Percentiles rank a stretch among this genome's conserved stretches.
Conservation (phyloP, 2,888 invertebrate genomes). For the Podotricha telesiphe region DNA sequence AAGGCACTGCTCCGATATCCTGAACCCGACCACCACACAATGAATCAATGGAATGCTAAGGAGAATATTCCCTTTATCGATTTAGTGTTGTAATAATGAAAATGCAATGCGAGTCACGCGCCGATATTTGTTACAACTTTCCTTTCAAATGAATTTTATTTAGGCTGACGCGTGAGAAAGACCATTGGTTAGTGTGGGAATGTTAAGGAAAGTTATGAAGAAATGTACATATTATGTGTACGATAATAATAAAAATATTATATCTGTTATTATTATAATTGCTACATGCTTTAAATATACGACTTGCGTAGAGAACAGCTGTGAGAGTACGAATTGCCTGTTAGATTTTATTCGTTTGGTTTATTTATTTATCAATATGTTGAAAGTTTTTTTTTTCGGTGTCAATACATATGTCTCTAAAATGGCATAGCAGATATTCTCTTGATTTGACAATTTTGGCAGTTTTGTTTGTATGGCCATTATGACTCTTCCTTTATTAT, state of each 20-base stretch:
- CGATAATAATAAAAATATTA: conserved; percentile 1
- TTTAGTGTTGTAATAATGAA: conserved; percentile 18
- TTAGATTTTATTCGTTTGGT: background rate
- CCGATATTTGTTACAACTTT: conserved; percentile 37
- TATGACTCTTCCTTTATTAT: no score
- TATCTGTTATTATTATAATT: conserved; percentile 16
- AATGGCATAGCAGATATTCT: no score
- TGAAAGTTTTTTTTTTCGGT: no score
- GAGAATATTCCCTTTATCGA: background rate
- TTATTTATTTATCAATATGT: no score
- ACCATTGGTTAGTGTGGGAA: conserved; percentile 34
- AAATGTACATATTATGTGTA: conserved; percentile 5
- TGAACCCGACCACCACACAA: no score
- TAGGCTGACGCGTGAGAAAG: conserved; percentile 38
- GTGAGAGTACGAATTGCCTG: background rate
- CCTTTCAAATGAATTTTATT: conserved; percentile 38
- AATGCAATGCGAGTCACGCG: conserved; percentile 32
- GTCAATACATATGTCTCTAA: no score
- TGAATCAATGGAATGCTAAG: no score
- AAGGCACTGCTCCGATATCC: no score
- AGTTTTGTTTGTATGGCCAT: no score
- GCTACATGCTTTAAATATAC: background rate
- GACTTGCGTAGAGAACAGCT: background rate
- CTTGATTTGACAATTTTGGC: no score
- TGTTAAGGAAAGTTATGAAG: conserved; percentile 19